Evolutionary conservation across 2,888 invertebrate genomes (phyloP), one percentile per base, ranked within the genome.

Genomic region (Erebia ligea): DNA sequence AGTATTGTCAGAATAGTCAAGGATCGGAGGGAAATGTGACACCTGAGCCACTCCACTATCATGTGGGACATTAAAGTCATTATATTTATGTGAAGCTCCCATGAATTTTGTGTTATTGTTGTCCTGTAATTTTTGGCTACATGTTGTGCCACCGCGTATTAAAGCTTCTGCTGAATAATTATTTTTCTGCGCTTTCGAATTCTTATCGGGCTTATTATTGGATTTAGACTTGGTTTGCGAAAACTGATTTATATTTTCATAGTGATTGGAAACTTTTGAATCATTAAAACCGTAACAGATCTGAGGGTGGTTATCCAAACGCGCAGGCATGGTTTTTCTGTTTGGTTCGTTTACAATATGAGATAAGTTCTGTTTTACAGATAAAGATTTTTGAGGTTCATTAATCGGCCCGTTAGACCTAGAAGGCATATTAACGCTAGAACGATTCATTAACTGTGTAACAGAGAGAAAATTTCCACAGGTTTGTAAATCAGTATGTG

Each of bases 81-180:
- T 86, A 74, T 89, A 91, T 78, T 92, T 93, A 74, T 92, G 92
- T 15, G 88, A 62, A 2, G 87, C 77, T 73, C 85, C 81, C 77
- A 87, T 81, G 76, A 89, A 91, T 75, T 92, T 93, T 2, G 82
- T 74, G 62, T 80, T 84, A 63, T 74, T 83, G 50, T 80, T 83
- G 54, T 92, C 92, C 69, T 83, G 86, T 57, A 85, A 75, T 81
- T 92, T 92, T 75, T 91, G 92, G 57, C 85, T 85, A 68, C 85
- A 90, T 9, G 83, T 72, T 17, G 72, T 85, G 1, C 88, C 92
- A 34, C 92, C 90, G 19, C 92, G 86, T 74, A 93, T 81, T 52
- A 93, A 79, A 13, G 93, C 85, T 80, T 93, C 93, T 1, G 93
- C 92, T 1, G 93, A 92, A 79, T 93, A 93, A 76, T 86, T 92